Evolutionary conservation across 2,113 vertebrate genomes (phyloP), one percentile per base, ranked within the genome.

Genomic region (Plectropomus leopardus): DNA sequence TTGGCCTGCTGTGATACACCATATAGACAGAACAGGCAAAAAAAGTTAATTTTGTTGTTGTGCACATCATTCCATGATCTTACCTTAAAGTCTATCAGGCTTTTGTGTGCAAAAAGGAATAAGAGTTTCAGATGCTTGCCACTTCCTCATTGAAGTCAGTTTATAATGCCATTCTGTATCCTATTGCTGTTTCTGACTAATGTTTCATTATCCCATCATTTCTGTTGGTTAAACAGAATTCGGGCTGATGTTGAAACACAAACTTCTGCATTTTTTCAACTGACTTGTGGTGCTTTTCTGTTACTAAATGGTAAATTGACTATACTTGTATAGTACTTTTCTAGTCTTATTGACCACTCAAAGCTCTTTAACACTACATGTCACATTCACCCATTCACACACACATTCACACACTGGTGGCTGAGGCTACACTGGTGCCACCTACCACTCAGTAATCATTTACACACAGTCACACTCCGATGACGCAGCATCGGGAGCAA

Each of bases 71-170:
- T 42, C 24, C 1, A 1, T 58, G 19, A 63, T 40, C 59, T 65
- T 81, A 85, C 57, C 76, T 65, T 78, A 11, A 80, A 28, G 44
- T 24, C 19, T 36, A 23, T 16, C 11, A 11, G 32, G n/a, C n/a
- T n/a, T n/a, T n/a, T n/a, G n/a, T n/a, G n/a, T n/a, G n/a, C n/a
- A n/a, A 9, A 45, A 1, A 23, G 6, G 13, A n/a, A 3, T 26
- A 1, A 15, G 8, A 0, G 7, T 65, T 68, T 55, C 50, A 4
- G 14, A 47, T 6, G 0, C 5, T 23, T 15, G 7, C 2, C 21
- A 0, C 60, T 63, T 88, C 69, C 42, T 24, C 0, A 53, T 72
- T 66, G 65, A 59, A 42, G 2, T 0, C 5, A 17, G 2, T 36
- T 36, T n/a, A 36, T 17, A 15, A 10, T 34, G 30, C 36, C 32